A percentile compares a stretch with the other conserved stretches of the same genome.
These are phyloP conservation scores for Neostethus bicornis DNA, from an alignment of 2,797 vertebrate genomes.

Conservation along the genomic window DNA sequence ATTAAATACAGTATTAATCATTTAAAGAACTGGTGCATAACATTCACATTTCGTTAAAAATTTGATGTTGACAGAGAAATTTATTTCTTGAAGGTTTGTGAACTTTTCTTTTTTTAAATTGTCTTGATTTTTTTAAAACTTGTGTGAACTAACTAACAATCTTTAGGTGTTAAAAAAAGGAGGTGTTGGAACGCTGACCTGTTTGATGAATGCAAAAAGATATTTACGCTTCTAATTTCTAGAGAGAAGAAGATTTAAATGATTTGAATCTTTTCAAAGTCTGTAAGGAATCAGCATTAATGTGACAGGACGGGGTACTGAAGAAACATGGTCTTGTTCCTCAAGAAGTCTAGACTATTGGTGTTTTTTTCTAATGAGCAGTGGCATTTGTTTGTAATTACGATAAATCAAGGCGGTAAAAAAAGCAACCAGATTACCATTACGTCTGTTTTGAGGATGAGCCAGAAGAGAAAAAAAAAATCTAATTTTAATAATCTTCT, in stretches of 20 bases:
- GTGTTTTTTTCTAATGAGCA: background rate
- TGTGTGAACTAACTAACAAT: background rate
- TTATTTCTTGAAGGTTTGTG: background rate
- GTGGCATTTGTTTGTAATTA: too few relatives aligned
- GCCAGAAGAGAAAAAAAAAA: too few relatives aligned
- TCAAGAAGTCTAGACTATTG: background rate
- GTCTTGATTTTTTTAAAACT: background rate
- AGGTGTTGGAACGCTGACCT: background rate
- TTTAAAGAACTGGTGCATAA: constrained; percentile 21
- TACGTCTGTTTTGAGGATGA: too few relatives aligned
- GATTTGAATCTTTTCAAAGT: background rate
- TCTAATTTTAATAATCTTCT: too few relatives aligned
- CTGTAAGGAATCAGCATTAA: background rate
- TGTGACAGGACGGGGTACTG: background rate
- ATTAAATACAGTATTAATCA: constrained; percentile 35
- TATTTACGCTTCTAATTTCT: background rate
- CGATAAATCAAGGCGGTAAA: too few relatives aligned
- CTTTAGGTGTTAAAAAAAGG: background rate
- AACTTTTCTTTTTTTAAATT: background rate
- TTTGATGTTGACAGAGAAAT: background rate
- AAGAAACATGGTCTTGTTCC: background rate
- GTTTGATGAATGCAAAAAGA: background rate
- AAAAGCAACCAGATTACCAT: too few relatives aligned
- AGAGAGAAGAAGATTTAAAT: background rate
- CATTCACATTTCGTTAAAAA: constrained; percentile 14